Percentiles rank a stretch among this genome's conserved stretches.
Conservation (phyloP, 2,888 invertebrate genomes). For the Nipponacmea schrenckii region DNA sequence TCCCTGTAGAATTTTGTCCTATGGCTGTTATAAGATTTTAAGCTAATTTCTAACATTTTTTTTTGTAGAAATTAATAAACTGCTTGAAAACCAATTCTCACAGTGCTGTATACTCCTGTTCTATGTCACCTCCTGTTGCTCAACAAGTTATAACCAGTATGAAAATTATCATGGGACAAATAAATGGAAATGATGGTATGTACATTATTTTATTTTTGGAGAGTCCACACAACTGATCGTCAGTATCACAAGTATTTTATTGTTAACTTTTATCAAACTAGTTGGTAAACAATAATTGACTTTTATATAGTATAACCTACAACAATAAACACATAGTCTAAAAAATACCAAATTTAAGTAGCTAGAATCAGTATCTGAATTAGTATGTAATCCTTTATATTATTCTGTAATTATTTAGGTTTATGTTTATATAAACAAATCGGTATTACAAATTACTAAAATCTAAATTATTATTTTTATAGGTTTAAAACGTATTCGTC, state of each 20-base stretch:
- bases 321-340: not conserved
- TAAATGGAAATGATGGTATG: conserved; percentile 78
- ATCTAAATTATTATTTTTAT: conserved; percentile 26
- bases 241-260: not conserved
- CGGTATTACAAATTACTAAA: no score
- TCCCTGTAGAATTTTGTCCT: no score
- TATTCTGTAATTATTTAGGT: no score
- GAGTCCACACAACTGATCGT: not conserved
- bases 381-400: no score
- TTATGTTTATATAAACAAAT: no score
- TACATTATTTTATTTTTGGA: not conserved
- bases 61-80: conserved; percentile 75
- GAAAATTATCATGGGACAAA: conserved; percentile 85
- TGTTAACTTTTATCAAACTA: not conserved
- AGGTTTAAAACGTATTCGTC: conserved; percentile 73
- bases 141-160: conserved; percentile 90
- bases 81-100: conserved; percentile 83
- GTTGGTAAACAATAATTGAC: not conserved
- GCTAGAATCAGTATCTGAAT: no score
- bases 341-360: no score
- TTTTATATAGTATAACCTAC: not conserved
- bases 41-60: not conserved
- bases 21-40: no score
- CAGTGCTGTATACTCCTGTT: conserved; percentile 84
- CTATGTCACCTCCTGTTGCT: conserved; percentile 89